Percentiles rank a stretch among this genome's conserved stretches.
Conservation (phyloP, 2,113 vertebrate genomes). For the Balaeniceps rex region DNA sequence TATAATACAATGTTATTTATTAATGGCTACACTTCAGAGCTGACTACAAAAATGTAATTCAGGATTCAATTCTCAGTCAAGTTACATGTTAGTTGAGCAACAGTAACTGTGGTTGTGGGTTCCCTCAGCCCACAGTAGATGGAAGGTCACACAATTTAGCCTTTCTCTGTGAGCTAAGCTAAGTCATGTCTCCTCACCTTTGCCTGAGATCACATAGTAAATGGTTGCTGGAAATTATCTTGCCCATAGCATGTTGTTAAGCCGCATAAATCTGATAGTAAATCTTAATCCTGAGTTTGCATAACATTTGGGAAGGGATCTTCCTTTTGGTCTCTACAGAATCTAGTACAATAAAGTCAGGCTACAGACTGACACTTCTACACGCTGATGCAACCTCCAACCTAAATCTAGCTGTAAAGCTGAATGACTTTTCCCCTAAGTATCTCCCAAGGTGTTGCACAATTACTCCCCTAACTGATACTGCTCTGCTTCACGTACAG, state of each 20-base stretch:
- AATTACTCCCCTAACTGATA: not conserved
- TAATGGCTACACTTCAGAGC: not conserved
- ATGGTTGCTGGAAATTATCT: not conserved
- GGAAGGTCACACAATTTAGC: not conserved
- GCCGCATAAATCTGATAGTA: not conserved
- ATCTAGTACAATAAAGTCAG: not conserved
- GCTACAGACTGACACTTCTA: not conserved
- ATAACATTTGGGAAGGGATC: not conserved
- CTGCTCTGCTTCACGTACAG: conserved; percentile 49
- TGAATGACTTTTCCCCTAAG: not conserved
- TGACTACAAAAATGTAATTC: not conserved
- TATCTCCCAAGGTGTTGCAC: not conserved
- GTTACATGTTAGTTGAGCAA: not conserved
- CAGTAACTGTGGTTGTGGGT: not conserved
- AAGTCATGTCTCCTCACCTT: not conserved
- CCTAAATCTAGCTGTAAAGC: not conserved
- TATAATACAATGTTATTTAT: not conserved
- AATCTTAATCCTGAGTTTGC: not conserved
- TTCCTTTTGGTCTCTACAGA: not conserved
- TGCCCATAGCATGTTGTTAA: not conserved
- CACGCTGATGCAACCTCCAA: not conserved
- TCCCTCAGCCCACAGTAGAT: not conserved
- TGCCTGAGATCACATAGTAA: not conserved
- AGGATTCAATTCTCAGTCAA: not conserved
- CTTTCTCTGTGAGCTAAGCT: not conserved